Conservation (phyloP, 2,797 vertebrate genomes). For the Urophycis tenuis region DNA sequence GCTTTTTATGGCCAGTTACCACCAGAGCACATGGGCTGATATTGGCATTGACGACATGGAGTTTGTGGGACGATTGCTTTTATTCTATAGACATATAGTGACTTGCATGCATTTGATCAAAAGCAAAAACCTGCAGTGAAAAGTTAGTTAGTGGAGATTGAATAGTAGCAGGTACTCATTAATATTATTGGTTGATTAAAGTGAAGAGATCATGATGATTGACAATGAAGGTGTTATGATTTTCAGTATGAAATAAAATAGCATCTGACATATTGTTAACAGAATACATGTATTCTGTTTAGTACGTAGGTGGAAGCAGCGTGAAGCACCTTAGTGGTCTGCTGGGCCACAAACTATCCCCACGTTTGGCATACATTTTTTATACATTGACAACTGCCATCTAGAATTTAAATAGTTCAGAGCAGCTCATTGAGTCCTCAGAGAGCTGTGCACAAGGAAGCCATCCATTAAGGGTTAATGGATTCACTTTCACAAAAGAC, state of each 20-base stretch:
- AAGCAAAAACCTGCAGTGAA: background rate
- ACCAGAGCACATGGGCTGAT: background rate
- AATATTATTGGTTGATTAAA: background rate
- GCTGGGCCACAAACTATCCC: constrained; percentile 46
- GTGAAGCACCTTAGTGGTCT: constrained; percentile 41
- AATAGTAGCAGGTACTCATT: background rate
- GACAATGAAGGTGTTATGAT: background rate
- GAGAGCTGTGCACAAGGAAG: constrained; percentile 53
- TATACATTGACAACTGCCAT: constrained; percentile 34
- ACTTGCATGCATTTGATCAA: background rate
- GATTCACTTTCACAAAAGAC: constrained; percentile 75
- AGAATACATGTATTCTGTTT: background rate
- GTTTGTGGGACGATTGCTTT: background rate
- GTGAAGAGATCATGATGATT: background rate
- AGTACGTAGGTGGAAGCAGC: constrained; percentile 28
- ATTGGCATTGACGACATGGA: background rate
- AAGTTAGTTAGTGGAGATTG: background rate
- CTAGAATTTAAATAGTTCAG: constrained; percentile 40
- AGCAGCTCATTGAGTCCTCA: constrained; percentile 45
- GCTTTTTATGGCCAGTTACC: background rate
- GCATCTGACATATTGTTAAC: background rate
- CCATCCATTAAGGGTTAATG: constrained; percentile 74
- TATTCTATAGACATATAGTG: background rate
- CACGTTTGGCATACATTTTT: constrained; percentile 21
- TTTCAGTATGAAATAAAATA: background rate